Percentiles rank a stretch among this genome's conserved stretches.
These are phyloP conservation scores for Pherbina coryleti DNA, from an alignment of 2,888 invertebrate species.

Conservation along the genomic window DNA sequence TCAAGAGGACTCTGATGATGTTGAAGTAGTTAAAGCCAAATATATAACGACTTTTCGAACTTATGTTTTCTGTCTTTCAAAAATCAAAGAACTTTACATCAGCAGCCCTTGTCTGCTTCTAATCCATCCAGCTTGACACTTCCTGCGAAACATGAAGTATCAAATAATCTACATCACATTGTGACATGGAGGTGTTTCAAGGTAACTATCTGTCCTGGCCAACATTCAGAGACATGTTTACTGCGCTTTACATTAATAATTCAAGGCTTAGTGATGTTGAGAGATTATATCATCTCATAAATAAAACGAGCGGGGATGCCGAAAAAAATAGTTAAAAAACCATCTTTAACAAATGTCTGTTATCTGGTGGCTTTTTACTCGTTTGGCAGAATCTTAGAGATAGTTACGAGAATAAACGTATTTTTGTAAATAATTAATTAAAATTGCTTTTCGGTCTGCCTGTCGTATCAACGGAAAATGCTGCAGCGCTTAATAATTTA, in stretches of 20 bases:
- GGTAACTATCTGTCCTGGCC: too few relatives aligned
- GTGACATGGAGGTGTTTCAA: too few relatives aligned
- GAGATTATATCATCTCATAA: neutral
- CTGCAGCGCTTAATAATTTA: too few relatives aligned
- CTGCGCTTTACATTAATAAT: too few relatives aligned
- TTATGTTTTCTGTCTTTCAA: neutral
- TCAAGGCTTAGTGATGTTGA: neutral
- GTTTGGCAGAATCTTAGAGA: neutral
- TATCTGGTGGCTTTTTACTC: neutral
- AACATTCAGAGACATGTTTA: too few relatives aligned
- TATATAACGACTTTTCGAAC: neutral
- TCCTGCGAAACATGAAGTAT: too few relatives aligned
- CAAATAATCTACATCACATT: too few relatives aligned
- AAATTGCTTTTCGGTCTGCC: too few relatives aligned
- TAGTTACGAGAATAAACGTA: neutral
- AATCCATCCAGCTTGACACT: too few relatives aligned
- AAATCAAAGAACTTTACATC: neutral
- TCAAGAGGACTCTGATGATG: neutral
- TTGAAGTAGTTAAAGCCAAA: neutral
- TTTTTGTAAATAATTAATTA: neutral
- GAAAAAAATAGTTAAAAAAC: neutral
- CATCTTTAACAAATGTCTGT: neutral
- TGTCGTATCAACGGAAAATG: too few relatives aligned
- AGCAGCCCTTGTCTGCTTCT: too few relatives aligned
- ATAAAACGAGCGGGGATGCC: neutral